Evolutionary conservation across 2,888 invertebrate species (phyloP).

Genomic region (Cerceris rybyensis): DNA sequence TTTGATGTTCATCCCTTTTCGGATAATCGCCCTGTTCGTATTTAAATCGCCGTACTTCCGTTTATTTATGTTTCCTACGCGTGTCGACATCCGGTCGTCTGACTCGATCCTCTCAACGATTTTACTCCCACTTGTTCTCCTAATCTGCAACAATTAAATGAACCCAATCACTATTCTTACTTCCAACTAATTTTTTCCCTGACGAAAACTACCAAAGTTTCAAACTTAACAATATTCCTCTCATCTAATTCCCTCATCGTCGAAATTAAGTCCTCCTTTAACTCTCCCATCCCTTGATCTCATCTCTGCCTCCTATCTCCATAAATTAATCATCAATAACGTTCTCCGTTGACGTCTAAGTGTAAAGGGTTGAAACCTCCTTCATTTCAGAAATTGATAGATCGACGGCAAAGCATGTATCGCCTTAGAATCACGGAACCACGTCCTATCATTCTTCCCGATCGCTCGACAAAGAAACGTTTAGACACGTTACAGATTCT

Average conservation of each 20-base stretch:
- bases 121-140: background rate
- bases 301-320: too few relatives aligned
- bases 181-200: background rate
- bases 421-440: background rate
- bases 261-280: too few relatives aligned
- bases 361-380: too few relatives aligned
- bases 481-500: background rate
- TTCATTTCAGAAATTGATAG: too few relatives aligned
- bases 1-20: constrained; percentile 41
- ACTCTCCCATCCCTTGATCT: too few relatives aligned
- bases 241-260: too few relatives aligned
- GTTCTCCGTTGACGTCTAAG: too few relatives aligned
- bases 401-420: background rate
- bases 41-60: constrained; percentile 34
- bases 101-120: background rate
- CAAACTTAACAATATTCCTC: too few relatives aligned
- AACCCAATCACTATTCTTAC: constrained; percentile 15
- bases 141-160: constrained; percentile 25
- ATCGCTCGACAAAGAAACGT: background rate
- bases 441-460: background rate
- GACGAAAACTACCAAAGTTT: too few relatives aligned
- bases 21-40: constrained; percentile 32
- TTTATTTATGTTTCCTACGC: constrained; percentile 30
- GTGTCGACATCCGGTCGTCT: constrained; percentile 8
- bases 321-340: too few relatives aligned